phyloP scores from a whole-genome alignment of 2,797 vertebrate genomes.

The Chrosomus eos region DNA sequence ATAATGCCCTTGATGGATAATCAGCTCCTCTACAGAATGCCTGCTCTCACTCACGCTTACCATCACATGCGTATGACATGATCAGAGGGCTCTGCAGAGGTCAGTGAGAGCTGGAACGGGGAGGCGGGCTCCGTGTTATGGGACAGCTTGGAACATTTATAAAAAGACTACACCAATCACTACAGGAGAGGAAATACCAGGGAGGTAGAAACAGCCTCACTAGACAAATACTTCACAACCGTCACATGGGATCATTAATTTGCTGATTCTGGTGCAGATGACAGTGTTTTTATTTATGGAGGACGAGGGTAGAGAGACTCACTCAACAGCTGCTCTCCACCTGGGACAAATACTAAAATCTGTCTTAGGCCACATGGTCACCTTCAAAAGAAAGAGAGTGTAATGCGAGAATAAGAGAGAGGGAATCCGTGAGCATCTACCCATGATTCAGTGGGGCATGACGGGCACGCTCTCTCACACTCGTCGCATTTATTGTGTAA shows the following conservation, averaged over 20 bases:
- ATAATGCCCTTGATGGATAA: constrained; percentile 34
- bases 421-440: constrained; percentile 4
- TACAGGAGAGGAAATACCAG: constrained; percentile 31
- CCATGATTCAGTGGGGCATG: constrained; percentile 35
- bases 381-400: constrained; percentile 21
- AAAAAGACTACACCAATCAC: constrained; percentile 25
- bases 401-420: constrained; percentile 13
- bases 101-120: constrained; percentile 8
- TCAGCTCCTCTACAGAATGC: constrained; percentile 19
- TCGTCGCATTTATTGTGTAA: neutral
- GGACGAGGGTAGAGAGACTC: constrained; percentile 46
- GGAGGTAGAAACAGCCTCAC: constrained; percentile 30
- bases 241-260: constrained; percentile 51
- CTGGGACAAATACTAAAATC: constrained; percentile 64
- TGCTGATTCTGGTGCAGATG: constrained; percentile 3
- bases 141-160: constrained; percentile 39
- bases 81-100: constrained; percentile 26
- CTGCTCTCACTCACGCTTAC: constrained; percentile 24
- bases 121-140: neutral
- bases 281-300: constrained; percentile 48
- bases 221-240: constrained; percentile 37
- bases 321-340: constrained; percentile 76
- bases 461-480: constrained; percentile 8
- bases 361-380: constrained; percentile 19
- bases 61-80: constrained; percentile 2